These are phyloP conservation scores for Eupithecia exiguata DNA, from an alignment of 2,888 invertebrate species.

Conservation along the genomic window DNA sequence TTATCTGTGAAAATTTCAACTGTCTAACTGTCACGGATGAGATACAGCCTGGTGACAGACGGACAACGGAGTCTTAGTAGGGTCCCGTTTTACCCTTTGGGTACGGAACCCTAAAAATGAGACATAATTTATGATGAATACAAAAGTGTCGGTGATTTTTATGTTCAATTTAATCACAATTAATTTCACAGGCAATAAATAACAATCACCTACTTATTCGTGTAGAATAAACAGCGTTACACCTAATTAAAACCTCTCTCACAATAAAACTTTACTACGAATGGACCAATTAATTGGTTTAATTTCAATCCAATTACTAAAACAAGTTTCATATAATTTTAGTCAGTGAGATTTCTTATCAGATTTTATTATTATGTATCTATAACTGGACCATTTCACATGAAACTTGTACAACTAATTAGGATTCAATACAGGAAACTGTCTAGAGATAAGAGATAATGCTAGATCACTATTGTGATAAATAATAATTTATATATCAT, in stretches of 20 bases:
- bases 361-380: neutral
- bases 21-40: too few relatives aligned
- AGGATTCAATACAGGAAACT: neutral
- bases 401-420: neutral
- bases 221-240: neutral
- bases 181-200: slow-evolving; percentile 4
- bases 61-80: too few relatives aligned
- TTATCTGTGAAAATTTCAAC: too few relatives aligned
- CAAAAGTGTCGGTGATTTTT: neutral
- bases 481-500: too few relatives aligned
- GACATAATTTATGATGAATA: neutral
- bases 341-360: neutral
- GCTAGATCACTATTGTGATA: too few relatives aligned
- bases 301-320: neutral
- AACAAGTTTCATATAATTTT: neutral
- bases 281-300: neutral
- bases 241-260: neutral
- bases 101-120: too few relatives aligned
- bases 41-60: too few relatives aligned
- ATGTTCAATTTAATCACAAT: neutral
- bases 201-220: neutral
- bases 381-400: neutral
- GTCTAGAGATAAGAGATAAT: neutral
- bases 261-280: neutral
- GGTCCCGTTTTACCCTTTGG: too few relatives aligned